These are phyloP conservation scores for Alauda arvensis DNA, from an alignment of 2,797 vertebrate species.

Conservation along the genomic window DNA sequence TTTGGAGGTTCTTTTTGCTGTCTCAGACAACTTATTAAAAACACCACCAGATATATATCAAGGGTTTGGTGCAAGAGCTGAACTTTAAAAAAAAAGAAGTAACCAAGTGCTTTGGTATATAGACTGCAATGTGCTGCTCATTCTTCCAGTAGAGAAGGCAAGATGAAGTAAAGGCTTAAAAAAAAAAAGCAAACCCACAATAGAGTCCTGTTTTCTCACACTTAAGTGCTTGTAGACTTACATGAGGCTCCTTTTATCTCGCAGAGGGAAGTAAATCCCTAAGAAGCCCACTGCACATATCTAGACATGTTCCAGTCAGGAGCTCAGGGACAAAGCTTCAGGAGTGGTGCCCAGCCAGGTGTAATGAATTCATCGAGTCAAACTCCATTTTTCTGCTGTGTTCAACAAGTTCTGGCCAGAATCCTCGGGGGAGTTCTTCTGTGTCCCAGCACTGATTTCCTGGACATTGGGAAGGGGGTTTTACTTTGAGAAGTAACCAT, in stretches of 20 bases:
- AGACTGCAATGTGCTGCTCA: not conserved
- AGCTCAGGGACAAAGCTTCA: not conserved
- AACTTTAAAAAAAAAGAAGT: too few relatives aligned
- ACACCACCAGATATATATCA: not conserved
- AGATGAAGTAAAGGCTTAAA: not conserved
- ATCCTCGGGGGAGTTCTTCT: not conserved
- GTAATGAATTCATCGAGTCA: not conserved
- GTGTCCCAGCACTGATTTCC: not conserved
- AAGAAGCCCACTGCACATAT: not conserved
- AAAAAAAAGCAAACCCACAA: too few relatives aligned
- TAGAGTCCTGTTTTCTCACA: not conserved
- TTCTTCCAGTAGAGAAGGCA: not conserved
- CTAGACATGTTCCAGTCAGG: not conserved
- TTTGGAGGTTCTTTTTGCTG: not conserved
- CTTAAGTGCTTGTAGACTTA: not conserved
- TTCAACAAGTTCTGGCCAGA: not conserved
- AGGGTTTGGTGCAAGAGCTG: not conserved
- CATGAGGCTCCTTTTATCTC: not conserved
- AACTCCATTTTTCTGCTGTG: not conserved
- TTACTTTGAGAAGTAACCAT: not conserved
- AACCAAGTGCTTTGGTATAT: not conserved
- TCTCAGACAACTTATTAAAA: not conserved
- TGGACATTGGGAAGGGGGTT: accelerated
- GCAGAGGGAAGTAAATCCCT: not conserved
- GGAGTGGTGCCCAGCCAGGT: not conserved